phyloP scores from a whole-genome alignment of 2,888 invertebrate species.

The Callinectes sapidus region DNA sequence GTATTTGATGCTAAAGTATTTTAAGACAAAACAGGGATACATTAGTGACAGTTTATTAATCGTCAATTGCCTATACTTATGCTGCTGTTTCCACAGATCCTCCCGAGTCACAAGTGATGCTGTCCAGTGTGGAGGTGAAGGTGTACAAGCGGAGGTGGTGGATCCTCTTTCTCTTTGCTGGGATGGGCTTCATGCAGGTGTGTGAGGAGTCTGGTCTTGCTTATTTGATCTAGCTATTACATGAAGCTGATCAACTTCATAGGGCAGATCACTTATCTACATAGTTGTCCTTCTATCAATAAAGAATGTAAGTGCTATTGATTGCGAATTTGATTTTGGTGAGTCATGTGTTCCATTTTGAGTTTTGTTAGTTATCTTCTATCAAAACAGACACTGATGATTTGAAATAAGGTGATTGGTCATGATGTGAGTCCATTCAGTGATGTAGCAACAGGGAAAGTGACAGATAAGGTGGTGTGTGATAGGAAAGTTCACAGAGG shows the following conservation, averaged over 20 bases:
- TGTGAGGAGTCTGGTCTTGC: not conserved
- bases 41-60: too few relatives aligned
- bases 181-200: slow-evolving; percentile 71
- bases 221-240: not conserved
- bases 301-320: too few relatives aligned
- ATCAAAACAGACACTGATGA: not conserved
- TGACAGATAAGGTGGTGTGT: too few relatives aligned
- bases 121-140: slow-evolving; percentile 61
- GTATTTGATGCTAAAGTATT: too few relatives aligned
- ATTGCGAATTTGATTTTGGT: too few relatives aligned
- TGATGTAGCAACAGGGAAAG: too few relatives aligned
- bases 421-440: not conserved
- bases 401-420: not conserved
- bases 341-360: too few relatives aligned
- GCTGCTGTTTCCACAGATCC: not conserved
- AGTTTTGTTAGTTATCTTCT: not conserved
- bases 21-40: too few relatives aligned
- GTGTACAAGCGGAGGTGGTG: slow-evolving; percentile 70
- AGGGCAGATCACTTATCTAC: too few relatives aligned
- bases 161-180: slow-evolving; percentile 71
- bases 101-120: slow-evolving; percentile 34
- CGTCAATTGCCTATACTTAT: too few relatives aligned
- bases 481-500: too few relatives aligned
- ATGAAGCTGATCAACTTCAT: not conserved
- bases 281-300: too few relatives aligned